Evolutionary conservation across 2,797 vertebrate species (phyloP), one percentile per base, ranked within the genome.

Genomic region (Microctenopoma stevenorrisi): DNA sequence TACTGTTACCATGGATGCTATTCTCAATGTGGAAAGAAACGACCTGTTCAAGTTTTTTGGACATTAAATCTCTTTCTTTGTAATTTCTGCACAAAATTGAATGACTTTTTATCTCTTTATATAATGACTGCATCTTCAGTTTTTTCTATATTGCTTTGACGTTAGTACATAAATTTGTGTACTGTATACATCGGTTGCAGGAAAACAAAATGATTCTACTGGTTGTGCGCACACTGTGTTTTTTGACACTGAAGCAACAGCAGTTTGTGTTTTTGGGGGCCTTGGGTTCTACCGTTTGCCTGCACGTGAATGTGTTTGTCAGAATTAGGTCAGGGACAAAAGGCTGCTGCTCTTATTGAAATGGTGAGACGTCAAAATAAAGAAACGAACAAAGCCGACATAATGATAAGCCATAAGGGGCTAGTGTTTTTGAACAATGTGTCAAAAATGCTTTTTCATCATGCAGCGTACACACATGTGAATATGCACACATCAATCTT

Each of bases 241-340:
- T 38, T 40, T 61, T 28, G 42, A 48, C 44, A 33, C 5, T 5
- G 26, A 40, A 58, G 64, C 68, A 54, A 64, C 63, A 62, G 59
- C 28, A 14, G 40, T 68, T 69, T 53, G 59, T 35, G 64, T 74
- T 62, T 68, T 42, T 30, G 16, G 60, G 66, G 57, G 61, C 49
- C 43, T 62, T 53, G 44, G 69, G 68, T 82, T 76, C 64, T 69
- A 68, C 64, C 70, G 68, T 78, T 79, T 79, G 59, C 49, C 68
- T 25, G 64, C 91, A 93, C 83, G 89, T 94, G 93, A 91, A 85
- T 67, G 79, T 78, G 68, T 81, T 84, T 68, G 70, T 56, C 70
- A 88, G 89, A 95, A 93, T 92, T 87, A 93, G 94, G 94, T 94
- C 94, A 93, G 86, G 91, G 90, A 94, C 94, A 95, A 94, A 93